Base-by-base conservation (phyloP, 1,140 invertebrate genomes). In the Ceratina japonica region DNA sequence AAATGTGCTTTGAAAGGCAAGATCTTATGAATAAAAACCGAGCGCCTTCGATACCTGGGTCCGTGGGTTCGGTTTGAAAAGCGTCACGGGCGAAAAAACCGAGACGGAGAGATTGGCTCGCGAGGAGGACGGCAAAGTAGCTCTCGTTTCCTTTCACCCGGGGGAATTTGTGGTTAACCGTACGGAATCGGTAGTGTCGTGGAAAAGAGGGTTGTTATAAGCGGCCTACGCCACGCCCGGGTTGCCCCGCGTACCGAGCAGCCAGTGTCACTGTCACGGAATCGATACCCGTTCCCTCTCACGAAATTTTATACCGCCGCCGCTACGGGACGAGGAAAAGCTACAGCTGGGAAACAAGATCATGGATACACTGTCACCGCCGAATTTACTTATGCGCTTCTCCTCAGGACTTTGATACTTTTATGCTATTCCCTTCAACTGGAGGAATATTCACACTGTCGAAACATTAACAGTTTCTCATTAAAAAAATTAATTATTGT, bases 201-300 rank as follows among this genome's bases (percentile, higher is more conserved):
- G 72, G 70, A 75, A 82, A 85, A 85, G 83, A 85, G 63, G 76
- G 81, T 81, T 82, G 86, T 87, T 86, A 75, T 80, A 83, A 87
- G 85, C 86, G 69, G 85, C 78, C 72, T 83, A 81, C 58, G 88
- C 88, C 87, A 89, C 89, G 86, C 86, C 87, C 86, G 86, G 77
- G 54, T 79, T 81, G 75, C 81, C 80, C 83, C 81, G 85, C 86
- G 84, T 89, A 88, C 86, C 87, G 79, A 88, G 88, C 88, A 88
- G 89, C 88, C 87, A 88, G 87, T 86, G 88, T 88, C 88, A 65
- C 61, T 79, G 71, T 54, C 77, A 76, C 62, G 75, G 82, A 90
- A 90, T 90, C 89, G 89, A 90, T 90, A 90, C 87, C 83, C 82
- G 78, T 87, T 89, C 85, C 20, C 79, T 89, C 83, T 89, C 86